Base-by-base conservation (phyloP, 2,888 invertebrate species). In the Heliconius aoede region DNA sequence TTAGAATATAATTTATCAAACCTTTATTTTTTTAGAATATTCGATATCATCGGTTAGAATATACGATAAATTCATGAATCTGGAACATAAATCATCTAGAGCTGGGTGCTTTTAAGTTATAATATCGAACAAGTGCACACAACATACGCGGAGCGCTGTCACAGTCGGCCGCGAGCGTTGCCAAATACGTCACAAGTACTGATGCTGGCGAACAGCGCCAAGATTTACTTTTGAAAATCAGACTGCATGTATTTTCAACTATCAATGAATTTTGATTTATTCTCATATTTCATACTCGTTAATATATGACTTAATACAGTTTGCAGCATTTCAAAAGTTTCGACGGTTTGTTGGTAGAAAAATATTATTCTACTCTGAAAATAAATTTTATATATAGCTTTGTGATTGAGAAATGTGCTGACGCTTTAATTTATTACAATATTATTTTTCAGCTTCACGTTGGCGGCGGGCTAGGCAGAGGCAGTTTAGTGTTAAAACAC, bases 171-270 rank as follows among this genome's bases (percentile, higher is more conserved):
- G 84, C 86, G 89, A 78, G 71, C 73, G 64, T 91, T 92, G 93
- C 94, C 93, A 94, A 94, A 93, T 93, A 91, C 91, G 92, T 91
- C 91, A 89, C 88, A 85, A 88, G 88, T 91, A 51, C 73, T 77
- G 91, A 92, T 77, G 78, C 72, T 76, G 69, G 65, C 64, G 78
- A 67, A 69, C 71, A 74, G 68, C 73, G 77, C 78, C 76, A 77
- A 79, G 76, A 81, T 78, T 79, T 79, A 79, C 79, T 72, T 68
- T 72, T 72, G 67, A 65, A 72, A 68, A 74, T 28, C 76, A 58
- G 64, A 69, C 75, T n/a, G 69, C 36, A 76, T 58, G 51, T 64
- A 72, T 72, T 76, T 65, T 64, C 51, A 73, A 55, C 73, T 64
- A 30, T 55, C 64, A 73, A 64, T 64, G 64, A 72, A 72, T 51